Evolutionary conservation across 2,797 vertebrate species (phyloP), one percentile per base, ranked within the genome.

Genomic region (Spinus pinus): DNA sequence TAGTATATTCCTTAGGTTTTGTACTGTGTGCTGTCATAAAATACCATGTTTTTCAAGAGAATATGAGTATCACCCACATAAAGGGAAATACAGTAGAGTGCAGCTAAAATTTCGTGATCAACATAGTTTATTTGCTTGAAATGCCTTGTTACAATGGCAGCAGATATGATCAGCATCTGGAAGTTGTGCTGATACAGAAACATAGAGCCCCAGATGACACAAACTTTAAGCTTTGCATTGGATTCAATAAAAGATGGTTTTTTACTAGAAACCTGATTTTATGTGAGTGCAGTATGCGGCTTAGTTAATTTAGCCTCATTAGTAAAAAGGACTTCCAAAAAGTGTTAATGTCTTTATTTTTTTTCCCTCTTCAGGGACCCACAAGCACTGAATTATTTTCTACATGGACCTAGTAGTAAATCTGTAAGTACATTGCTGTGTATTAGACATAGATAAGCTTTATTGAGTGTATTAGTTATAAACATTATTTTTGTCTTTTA

Each of bases 381-480:
- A 93, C 99, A 99, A 97, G 99, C 99, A 31, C 93, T 99, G 97
- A 99, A 99, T 97, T 99, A 99, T 97, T 99, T 99, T 98, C 98
- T 99, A 86, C 99, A 99, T 97, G 99, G 99, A 98, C 98, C 98
- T 97, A 99, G 98, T 97, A 99, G 97, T 98, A 99, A 99, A 98
- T 98, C 99, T 97, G 99, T 99, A 98, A 99, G 99, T 99, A 95
- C 39, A 72, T 82, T 94, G 24, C 31, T 61, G 39, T 93, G 47
- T 67, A 6, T 89, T 77, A 77, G 31, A 65, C 31, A 44, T 81
- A 57, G 11, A 16, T 69, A 73, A 65, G 10, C 73, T 83, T 91
- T 11, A 25, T 18, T 70, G 39, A 65, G 12, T 96, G 15, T 77
- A 31, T 88, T 82, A 31, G 57, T 79, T 72, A 81, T 96, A 50